Evolutionary conservation across 1,140 invertebrate genomes (phyloP).

Genomic region (Palaemon carinicauda): DNA sequence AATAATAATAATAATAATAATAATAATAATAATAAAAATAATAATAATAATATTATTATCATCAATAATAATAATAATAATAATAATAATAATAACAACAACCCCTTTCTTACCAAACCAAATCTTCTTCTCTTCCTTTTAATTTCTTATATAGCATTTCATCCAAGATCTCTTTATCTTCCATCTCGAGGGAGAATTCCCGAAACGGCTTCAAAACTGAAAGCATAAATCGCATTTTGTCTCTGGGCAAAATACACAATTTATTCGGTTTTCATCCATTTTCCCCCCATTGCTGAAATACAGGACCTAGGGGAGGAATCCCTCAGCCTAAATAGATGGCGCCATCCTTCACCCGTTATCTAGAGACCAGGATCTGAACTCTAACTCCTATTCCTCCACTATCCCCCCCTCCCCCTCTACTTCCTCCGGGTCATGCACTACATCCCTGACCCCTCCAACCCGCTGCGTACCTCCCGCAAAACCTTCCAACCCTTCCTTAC

Average conservation of each 20-base stretch:
- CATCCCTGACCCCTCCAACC: not conserved
- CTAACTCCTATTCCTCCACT: not conserved
- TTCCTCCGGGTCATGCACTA: not conserved
- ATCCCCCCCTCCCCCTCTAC: not conserved
- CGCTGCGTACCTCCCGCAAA: no score
- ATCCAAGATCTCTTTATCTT: not conserved
- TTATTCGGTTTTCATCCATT: conserved; percentile 47
- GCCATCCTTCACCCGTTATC: conserved; percentile 45
- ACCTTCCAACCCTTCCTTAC: no score
- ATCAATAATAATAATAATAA: no score
- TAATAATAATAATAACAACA: no score
- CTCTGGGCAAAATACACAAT: conserved; percentile 36
- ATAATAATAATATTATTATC: no score
- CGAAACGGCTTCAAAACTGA: not conserved
- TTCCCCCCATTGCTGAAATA: conserved; percentile 42
- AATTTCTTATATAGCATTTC: not conserved
- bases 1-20: no score
- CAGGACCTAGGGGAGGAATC: conserved; percentile 43
- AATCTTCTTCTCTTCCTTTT: not conserved
- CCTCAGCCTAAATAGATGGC: conserved; percentile 44
- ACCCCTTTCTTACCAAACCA: not conserved
- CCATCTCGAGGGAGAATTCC: not conserved
- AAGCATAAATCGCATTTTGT: conserved; percentile 6
- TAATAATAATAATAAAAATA: no score
- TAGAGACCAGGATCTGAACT: conserved; percentile 39